A percentile compares a stretch with the other conserved stretches of the same genome.
phyloP scores from a whole-genome alignment of 2,797 vertebrate species.

The Babyrousa celebensis region DNA sequence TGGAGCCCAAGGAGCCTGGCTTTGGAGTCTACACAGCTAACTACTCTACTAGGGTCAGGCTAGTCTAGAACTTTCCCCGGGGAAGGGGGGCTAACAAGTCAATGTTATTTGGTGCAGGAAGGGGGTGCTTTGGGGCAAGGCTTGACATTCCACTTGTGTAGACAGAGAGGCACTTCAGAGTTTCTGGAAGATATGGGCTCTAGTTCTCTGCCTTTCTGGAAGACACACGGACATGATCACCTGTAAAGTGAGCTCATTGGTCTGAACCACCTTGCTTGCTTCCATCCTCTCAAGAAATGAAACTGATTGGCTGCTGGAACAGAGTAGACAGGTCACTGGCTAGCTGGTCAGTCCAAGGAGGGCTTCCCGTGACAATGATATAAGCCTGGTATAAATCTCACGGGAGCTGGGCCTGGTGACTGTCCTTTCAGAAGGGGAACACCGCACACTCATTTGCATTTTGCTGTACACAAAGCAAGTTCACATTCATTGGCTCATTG shows the following conservation, averaged over 20 bases:
- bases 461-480: background rate
- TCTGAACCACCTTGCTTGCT: background rate
- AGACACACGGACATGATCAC: background rate
- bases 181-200: background rate
- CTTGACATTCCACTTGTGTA: background rate
- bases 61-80: background rate
- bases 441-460: background rate
- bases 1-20: background rate
- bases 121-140: background rate
- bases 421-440: background rate
- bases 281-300: background rate
- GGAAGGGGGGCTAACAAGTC: background rate
- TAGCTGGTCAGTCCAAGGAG: background rate
- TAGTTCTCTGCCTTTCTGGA: background rate
- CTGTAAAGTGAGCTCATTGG: background rate
- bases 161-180: too few relatives aligned
- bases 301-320: background rate
- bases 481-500: background rate
- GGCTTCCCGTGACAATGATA: background rate
- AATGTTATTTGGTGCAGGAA: background rate
- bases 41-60: background rate
- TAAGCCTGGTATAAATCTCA: background rate
- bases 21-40: background rate
- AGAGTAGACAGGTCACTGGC: background rate
- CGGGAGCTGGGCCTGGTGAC: background rate